phyloP scores from a whole-genome alignment of 2,888 invertebrate genomes.

The Epinotia ramella region DNA sequence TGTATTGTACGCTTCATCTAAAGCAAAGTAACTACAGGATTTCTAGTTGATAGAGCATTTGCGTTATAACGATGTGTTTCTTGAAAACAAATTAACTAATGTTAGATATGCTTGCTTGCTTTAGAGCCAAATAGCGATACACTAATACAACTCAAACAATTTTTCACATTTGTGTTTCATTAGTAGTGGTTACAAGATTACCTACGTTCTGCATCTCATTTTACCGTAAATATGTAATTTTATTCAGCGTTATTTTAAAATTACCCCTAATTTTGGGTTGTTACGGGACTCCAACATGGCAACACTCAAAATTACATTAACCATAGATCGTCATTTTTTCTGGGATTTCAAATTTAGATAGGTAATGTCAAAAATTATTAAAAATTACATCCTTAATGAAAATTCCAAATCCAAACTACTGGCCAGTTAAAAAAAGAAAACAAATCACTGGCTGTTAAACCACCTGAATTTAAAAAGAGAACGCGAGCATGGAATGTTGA shows the following conservation, averaged over 20 bases:
- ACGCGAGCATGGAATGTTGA: constrained; percentile 75
- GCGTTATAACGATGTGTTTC: no score
- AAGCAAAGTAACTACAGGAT: no score
- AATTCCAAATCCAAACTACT: constrained; percentile 52
- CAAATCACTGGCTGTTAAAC: constrained; percentile 76
- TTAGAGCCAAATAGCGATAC: background rate
- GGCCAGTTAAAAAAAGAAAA: constrained; percentile 64
- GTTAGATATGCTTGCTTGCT: background rate
- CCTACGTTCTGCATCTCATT: constrained; percentile 21
- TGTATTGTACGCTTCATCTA: no score
- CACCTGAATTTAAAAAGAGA: constrained; percentile 77
- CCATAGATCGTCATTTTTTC: constrained; percentile 5
- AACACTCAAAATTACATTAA: constrained; percentile 35
- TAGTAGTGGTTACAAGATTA: constrained; percentile 20
- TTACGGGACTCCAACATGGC: constrained; percentile 7
- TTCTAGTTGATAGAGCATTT: no score
- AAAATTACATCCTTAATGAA: constrained; percentile 46
- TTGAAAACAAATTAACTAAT: background rate
- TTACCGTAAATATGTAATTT: constrained; percentile 13
- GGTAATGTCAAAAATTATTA: background rate
- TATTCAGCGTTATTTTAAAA: constrained; percentile 22
- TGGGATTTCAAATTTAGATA: constrained; percentile 8
- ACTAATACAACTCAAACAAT: background rate
- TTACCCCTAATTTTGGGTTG: constrained; percentile 21
- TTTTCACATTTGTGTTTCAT: constrained; percentile 13